These are phyloP conservation scores for Chaenocephalus aceratus DNA, from an alignment of 2,113 vertebrate species.

Conservation along the genomic window DNA sequence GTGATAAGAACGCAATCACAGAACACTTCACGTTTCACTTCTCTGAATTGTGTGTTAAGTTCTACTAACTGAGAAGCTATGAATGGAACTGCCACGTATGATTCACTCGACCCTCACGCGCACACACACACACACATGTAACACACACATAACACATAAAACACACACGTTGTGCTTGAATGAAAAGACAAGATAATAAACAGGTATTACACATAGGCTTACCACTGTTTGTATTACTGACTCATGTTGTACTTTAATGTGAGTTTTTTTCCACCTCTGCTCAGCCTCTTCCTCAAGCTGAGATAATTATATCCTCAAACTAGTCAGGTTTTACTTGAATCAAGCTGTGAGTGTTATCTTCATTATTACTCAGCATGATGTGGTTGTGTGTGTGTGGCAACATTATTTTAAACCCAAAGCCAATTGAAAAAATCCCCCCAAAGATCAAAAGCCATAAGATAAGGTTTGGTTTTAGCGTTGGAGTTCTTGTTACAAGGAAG, in stretches of 20 bases:
- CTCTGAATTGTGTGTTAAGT: constrained; percentile 58
- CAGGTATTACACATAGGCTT: neutral
- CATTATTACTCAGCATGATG: constrained; percentile 58
- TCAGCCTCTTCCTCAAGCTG: constrained; percentile 7
- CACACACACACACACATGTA: neutral
- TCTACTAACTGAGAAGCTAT: constrained; percentile 39
- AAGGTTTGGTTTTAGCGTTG: constrained; percentile 52
- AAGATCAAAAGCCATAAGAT: constrained; percentile 33
- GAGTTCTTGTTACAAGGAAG: constrained; percentile 45
- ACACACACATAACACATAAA: neutral
- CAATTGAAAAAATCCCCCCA: constrained; percentile 45
- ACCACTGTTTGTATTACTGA: constrained; percentile 7
- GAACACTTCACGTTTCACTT: constrained; percentile 55
- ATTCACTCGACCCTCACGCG: constrained; percentile 11
- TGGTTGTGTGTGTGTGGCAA: constrained; percentile 83
- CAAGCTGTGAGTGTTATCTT: constrained; percentile 20
- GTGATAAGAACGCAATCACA: constrained; percentile 34
- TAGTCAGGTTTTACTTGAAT: constrained; percentile 46
- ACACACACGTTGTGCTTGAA: neutral
- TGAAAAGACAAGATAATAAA: neutral
- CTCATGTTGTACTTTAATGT: constrained; percentile 24
- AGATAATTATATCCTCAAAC: constrained; percentile 35
- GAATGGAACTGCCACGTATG: constrained; percentile 49
- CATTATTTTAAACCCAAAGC: neutral
- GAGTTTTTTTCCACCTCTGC: neutral